Conservation (phyloP, 2,888 invertebrate species). For the Trachelus tabidus region DNA sequence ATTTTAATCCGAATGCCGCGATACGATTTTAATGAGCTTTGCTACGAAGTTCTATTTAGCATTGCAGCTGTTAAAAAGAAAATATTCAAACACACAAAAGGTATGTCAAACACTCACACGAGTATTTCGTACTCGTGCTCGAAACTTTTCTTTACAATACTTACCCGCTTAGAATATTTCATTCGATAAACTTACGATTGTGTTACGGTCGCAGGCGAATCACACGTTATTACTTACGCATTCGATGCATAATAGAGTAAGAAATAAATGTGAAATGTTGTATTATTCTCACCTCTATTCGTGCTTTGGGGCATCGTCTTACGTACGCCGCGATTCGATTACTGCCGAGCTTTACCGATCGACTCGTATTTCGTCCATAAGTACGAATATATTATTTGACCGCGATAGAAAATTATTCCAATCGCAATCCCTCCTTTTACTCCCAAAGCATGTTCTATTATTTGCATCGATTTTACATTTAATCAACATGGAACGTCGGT, state of each 20-base stretch:
- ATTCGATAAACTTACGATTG: not conserved
- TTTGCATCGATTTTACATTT: not conserved
- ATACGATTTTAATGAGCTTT: not conserved
- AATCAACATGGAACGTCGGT: not conserved
- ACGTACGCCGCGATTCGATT: slow-evolving; percentile 10
- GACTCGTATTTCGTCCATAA: not conserved
- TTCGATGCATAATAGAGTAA: not conserved
- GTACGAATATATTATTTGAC: not conserved
- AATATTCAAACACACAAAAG: not conserved
- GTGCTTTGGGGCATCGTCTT: slow-evolving; percentile 13
- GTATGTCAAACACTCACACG: not conserved
- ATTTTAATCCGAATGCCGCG: not conserved
- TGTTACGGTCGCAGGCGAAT: not conserved
- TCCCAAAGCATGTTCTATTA: not conserved
- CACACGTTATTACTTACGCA: not conserved
- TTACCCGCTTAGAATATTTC: not conserved
- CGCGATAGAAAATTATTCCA: not conserved
- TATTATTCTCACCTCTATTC: slow-evolving; percentile 33
- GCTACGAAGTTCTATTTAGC: not conserved
- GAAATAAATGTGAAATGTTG: slow-evolving; percentile 31
- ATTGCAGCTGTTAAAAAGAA: not conserved
- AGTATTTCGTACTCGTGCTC: not conserved
- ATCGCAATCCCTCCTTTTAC: not conserved
- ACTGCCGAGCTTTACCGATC: slow-evolving; percentile 9
- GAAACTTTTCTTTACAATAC: not conserved